phyloP scores from a whole-genome alignment of 2,888 invertebrate species.

The Autographa pulchrina region DNA sequence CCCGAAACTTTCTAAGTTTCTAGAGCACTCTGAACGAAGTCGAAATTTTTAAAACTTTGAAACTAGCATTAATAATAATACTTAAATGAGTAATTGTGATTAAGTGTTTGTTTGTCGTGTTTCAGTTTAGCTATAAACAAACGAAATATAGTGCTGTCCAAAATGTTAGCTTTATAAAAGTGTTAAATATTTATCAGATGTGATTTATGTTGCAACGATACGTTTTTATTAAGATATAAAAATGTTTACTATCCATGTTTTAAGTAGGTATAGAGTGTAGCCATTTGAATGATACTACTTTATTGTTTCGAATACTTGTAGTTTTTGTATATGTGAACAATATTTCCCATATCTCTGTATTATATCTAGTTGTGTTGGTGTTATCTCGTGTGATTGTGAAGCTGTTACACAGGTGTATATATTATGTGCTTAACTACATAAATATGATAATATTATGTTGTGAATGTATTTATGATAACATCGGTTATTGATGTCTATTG shows the following conservation, averaged over 20 bases:
- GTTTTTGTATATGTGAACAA: constrained; percentile 15
- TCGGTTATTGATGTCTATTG: constrained; percentile 21
- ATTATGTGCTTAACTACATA: constrained; percentile 22
- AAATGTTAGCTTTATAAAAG: constrained; percentile 29
- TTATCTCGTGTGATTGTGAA: constrained; percentile 22
- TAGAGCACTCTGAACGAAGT: constrained; percentile 14
- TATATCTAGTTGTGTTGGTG: constrained; percentile 25
- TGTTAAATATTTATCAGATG: constrained; percentile 53
- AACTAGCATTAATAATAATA: constrained; percentile 9
- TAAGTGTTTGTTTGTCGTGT: constrained; percentile 18
- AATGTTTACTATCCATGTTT: constrained; percentile 46
- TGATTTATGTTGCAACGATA: constrained; percentile 47
- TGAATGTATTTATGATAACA: constrained; percentile 34
- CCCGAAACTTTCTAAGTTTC: constrained; percentile 24
- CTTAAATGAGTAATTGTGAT: constrained; percentile 11
- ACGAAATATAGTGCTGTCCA: constrained; percentile 22
- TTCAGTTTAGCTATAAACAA: constrained; percentile 17
- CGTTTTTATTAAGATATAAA: constrained; percentile 53
- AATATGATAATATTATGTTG: constrained; percentile 38
- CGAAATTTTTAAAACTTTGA: constrained; percentile 19
- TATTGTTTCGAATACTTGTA: constrained; percentile 37
- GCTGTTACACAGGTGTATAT: constrained; percentile 22
- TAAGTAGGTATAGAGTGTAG: constrained; percentile 34
- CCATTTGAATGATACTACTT: constrained; percentile 42
- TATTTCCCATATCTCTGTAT: constrained; percentile 18